Percentiles rank a stretch among this genome's conserved stretches.
phyloP scores from a whole-genome alignment of 2,113 vertebrate genomes.

The Choloepus hoffmanni region DNA sequence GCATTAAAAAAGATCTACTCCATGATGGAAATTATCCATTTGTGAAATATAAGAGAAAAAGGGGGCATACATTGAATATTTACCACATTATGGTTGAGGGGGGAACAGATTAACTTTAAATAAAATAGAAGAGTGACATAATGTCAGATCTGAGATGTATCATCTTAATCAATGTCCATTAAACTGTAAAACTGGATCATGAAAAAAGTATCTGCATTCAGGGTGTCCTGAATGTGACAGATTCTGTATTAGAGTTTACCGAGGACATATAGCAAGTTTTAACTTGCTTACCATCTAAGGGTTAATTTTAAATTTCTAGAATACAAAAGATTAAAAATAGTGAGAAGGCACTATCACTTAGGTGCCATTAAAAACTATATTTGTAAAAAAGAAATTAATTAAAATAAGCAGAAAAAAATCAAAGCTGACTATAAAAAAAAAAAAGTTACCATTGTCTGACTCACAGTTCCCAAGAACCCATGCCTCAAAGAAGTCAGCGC shows the following conservation, averaged over 20 bases:
- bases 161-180: not conserved
- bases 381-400: not conserved
- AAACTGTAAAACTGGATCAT: conserved; percentile 2
- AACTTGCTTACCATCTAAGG: not conserved
- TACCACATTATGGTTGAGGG: conserved; percentile 11
- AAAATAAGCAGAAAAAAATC: not conserved
- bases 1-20: not conserved
- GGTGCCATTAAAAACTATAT: conserved; percentile 59
- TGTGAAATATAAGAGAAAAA: conserved; percentile 50
- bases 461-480: not conserved
- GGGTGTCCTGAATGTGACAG: conserved; percentile 24
- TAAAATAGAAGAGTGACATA: not conserved
- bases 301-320: conserved; percentile 24
- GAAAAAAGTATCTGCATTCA: conserved; percentile 20
- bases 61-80: not conserved
- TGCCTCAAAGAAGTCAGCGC: not conserved
- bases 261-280: not conserved
- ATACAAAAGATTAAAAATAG: conserved; percentile 53
- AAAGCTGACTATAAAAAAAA: not conserved
- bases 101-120: conserved; percentile 54
- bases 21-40: not conserved
- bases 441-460: not conserved
- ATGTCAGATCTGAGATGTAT: not conserved
- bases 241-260: not conserved
- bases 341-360: not conserved